Conservation (phyloP, 2,888 invertebrate species). For the Azorinus chamasolen region DNA sequence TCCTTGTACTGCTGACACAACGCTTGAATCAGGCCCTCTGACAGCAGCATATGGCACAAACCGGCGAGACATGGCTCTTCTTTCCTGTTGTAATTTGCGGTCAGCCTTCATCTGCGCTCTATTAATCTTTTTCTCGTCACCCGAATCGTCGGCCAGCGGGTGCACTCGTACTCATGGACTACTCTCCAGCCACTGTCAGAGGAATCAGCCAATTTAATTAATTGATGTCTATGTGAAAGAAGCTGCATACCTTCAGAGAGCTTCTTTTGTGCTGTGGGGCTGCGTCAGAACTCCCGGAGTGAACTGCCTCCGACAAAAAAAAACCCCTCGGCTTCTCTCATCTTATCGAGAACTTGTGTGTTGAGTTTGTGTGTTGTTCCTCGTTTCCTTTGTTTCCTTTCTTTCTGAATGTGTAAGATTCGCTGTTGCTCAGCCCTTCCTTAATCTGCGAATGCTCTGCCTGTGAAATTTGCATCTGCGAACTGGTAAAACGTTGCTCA, state of each 20-base stretch:
- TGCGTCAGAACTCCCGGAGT: not conserved
- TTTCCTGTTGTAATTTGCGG: constrained; percentile 29
- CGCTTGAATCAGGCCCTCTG: not conserved
- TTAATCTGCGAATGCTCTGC: too few relatives aligned
- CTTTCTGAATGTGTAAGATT: constrained; percentile 3
- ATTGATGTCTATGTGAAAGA: constrained; percentile 15
- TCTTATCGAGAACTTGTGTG: constrained; percentile 1
- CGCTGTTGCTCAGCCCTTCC: too few relatives aligned
- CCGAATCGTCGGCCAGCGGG: constrained; percentile 37
- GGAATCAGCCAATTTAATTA: constrained; percentile 30
- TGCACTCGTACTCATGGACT: constrained; percentile 38
- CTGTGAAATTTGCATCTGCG: too few relatives aligned
- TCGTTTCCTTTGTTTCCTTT: constrained; percentile 24
- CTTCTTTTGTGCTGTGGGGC: not conserved
- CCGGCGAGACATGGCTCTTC: not conserved
- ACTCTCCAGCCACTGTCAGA: constrained; percentile 29
- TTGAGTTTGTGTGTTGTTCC: constrained; percentile 16
- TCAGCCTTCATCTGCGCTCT: constrained; percentile 38
- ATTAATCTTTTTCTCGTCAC: constrained; percentile 45
- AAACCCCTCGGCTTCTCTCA: constrained; percentile 6
- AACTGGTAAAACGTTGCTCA: too few relatives aligned
- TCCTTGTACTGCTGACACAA: not conserved
- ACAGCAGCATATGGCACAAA: constrained; percentile 8
- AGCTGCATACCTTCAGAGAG: constrained; percentile 7
- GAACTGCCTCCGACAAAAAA: not conserved